Percentiles rank a stretch among this genome's conserved stretches.
Conservation (phyloP, 2,113 vertebrate genomes). For the Sorex fumeus region DNA sequence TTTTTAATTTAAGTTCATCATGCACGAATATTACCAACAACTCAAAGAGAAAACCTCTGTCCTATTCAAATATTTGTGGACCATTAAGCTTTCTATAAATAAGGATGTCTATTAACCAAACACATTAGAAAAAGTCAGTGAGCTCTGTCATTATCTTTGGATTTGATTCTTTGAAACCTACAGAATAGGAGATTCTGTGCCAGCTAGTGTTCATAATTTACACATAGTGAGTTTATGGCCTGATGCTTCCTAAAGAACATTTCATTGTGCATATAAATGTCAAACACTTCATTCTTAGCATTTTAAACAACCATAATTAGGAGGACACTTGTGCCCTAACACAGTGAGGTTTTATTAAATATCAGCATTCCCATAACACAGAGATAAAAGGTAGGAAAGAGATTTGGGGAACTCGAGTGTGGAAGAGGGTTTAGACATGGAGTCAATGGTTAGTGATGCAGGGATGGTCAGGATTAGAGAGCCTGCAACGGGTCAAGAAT, state of each 20-base stretch:
- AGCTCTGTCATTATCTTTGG: slow-evolving; percentile 34
- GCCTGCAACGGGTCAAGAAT: too few species aligned
- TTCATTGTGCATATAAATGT: slow-evolving; percentile 21
- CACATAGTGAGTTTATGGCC: slow-evolving; percentile 46
- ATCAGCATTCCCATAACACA: not conserved
- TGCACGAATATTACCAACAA: slow-evolving; percentile 5
- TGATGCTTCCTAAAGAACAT: slow-evolving; percentile 55
- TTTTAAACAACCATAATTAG: slow-evolving; percentile 61
- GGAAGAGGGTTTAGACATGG: not conserved
- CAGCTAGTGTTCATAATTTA: slow-evolving; percentile 42
- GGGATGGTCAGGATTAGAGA: not conserved
- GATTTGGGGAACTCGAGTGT: not conserved
- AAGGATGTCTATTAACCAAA: slow-evolving; percentile 64
- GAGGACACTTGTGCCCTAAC: slow-evolving; percentile 34
- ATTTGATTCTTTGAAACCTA: slow-evolving; percentile 59
- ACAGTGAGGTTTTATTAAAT: slow-evolving; percentile 57
- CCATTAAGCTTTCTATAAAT: slow-evolving; percentile 68
- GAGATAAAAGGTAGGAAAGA: slow-evolving; percentile 48
- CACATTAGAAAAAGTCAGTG: slow-evolving; percentile 50
- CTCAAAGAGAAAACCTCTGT: slow-evolving; percentile 32
- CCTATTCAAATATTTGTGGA: slow-evolving; percentile 71
- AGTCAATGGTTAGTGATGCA: not conserved
- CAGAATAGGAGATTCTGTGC: slow-evolving; percentile 25
- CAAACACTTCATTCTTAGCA: slow-evolving; percentile 54
- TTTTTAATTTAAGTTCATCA: slow-evolving; percentile 51